Evolutionary conservation across 2,113 vertebrate species (phyloP).

Genomic region (Melozone crissalis): DNA sequence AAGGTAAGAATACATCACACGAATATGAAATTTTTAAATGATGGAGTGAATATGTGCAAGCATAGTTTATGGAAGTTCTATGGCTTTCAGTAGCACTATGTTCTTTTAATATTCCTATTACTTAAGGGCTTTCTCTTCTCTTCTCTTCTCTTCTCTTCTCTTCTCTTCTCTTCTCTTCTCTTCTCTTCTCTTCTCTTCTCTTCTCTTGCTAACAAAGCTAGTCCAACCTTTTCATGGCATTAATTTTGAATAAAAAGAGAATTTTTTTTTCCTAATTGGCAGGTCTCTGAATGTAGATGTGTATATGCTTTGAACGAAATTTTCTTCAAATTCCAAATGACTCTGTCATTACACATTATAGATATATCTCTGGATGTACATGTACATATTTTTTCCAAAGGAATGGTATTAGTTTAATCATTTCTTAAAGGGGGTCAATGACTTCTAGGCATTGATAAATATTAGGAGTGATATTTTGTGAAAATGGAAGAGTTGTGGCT

Average conservation of each 20-base stretch:
- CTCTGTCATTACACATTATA: neutral
- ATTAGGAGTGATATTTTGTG: neutral
- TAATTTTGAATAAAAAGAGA: neutral
- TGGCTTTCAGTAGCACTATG: neutral
- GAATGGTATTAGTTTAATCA: neutral
- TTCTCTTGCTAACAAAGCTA: neutral
- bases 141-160: too few species aligned
- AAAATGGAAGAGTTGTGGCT: neutral
- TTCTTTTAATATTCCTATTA: neutral
- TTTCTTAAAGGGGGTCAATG: neutral
- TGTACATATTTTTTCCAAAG: neutral
- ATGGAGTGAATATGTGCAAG: neutral
- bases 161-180: too few species aligned
- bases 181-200: too few species aligned
- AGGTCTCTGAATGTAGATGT: neutral
- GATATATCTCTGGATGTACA: neutral
- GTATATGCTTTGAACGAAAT: neutral
- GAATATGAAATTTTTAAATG: neutral
- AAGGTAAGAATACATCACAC: neutral
- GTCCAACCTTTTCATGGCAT: neutral
- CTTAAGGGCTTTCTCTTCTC: neutral
- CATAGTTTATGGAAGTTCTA: neutral
- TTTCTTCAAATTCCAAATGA: neutral
- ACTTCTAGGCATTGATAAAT: neutral
- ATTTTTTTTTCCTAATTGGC: neutral